These are phyloP conservation scores for Coenonympha glycerion DNA, from an alignment of 2,888 invertebrate species.

Conservation along the genomic window DNA sequence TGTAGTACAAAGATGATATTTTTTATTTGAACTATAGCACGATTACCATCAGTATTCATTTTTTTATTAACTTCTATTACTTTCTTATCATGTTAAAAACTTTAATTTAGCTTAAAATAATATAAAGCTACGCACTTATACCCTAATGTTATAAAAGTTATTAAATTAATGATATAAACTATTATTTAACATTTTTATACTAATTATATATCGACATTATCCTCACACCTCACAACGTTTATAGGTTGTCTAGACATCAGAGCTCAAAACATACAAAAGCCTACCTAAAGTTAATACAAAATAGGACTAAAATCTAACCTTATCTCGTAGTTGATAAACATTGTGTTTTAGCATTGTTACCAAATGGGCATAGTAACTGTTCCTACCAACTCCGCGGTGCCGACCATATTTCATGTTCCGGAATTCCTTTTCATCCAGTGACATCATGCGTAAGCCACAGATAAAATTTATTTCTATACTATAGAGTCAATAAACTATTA, in stretches of 20 bases:
- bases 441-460: conserved; percentile 29
- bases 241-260: no score
- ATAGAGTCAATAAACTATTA: conserved; percentile 18
- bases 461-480: conserved; percentile 25
- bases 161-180: no score
- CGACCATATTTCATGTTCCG: conserved; percentile 29
- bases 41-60: no score
- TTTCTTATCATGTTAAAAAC: no score
- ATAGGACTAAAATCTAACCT: neutral
- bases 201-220: no score
- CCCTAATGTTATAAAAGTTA: no score
- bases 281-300: no score
- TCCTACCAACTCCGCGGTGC: conserved; percentile 17
- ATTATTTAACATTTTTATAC: no score
- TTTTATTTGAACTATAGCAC: neutral
- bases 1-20: conserved; percentile 1
- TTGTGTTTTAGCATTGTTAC: conserved; percentile 9
- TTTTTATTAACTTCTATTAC: no score
- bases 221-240: no score
- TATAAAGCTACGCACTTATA: no score
- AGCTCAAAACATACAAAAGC: neutral
- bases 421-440: conserved; percentile 31
- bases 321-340: conserved; percentile 1
- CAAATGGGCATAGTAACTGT: conserved; percentile 18
- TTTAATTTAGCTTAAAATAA: no score